phyloP scores from a whole-genome alignment of 2,888 invertebrate genomes.

The Aphodius granarius region DNA sequence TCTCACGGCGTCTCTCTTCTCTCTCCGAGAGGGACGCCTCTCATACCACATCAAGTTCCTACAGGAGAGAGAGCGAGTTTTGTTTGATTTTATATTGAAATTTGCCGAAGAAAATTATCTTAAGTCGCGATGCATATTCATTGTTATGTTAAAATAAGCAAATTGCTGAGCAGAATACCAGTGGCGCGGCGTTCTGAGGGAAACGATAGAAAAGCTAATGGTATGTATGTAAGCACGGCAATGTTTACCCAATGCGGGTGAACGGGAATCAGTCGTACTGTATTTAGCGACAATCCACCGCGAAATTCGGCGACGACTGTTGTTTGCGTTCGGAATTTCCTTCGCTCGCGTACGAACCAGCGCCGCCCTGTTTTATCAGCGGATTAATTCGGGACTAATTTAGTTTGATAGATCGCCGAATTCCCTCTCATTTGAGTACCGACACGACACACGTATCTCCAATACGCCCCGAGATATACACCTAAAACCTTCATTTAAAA shows the following conservation, averaged over 20 bases:
- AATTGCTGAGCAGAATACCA: neutral
- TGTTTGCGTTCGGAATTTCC: neutral
- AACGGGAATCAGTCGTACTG: neutral
- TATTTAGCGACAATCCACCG: neutral
- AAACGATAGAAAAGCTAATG: constrained; percentile 8
- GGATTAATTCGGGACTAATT: neutral
- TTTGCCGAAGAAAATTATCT: neutral
- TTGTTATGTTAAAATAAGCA: constrained; percentile 14
- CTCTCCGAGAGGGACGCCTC: neutral
- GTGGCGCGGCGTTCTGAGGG: neutral
- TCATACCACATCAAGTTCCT: no score
- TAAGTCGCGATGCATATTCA: constrained; percentile 7
- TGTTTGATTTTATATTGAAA: neutral
- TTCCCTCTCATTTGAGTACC: neutral
- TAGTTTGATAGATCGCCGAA: neutral
- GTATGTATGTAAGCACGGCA: constrained; percentile 11
- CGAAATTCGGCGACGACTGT: neutral
- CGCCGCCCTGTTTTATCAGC: neutral
- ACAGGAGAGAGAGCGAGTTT: no score
- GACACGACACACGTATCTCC: neutral
- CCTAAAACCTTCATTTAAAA: neutral
- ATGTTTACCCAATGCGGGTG: neutral
- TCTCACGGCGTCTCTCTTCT: neutral
- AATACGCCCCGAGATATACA: neutral
- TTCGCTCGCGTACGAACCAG: neutral